Percentiles rank a stretch among this genome's conserved stretches.
These are phyloP conservation scores for Gavialis gangeticus DNA, from an alignment of 2,113 vertebrate species.

Conservation along the genomic window DNA sequence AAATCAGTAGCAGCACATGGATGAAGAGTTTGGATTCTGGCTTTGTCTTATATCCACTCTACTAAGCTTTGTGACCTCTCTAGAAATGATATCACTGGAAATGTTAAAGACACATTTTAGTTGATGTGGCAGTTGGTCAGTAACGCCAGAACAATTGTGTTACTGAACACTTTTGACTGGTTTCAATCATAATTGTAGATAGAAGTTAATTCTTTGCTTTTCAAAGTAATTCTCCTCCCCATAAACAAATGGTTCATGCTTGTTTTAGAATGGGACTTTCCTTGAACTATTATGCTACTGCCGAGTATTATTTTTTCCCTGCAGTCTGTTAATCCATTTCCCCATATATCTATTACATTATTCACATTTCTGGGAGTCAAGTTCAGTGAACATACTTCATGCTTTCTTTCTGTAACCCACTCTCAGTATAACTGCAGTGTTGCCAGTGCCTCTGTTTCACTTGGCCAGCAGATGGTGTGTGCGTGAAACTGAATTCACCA, in stretches of 20 bases:
- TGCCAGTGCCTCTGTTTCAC: neutral
- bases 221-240: neutral
- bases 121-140: neutral
- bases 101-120: rapidly evolving
- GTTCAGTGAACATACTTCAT: neutral
- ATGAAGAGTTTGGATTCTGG: neutral
- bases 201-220: neutral
- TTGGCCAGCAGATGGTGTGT: neutral
- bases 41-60: neutral
- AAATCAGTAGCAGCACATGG: neutral
- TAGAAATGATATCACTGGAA: rapidly evolving
- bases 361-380: neutral
- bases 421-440: neutral
- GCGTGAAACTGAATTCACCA: neutral
- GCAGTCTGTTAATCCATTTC: neutral
- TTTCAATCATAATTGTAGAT: neutral
- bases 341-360: neutral
- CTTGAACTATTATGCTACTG: neutral
- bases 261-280: neutral
- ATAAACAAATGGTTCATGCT: neutral
- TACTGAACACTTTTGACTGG: neutral
- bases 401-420: no score
- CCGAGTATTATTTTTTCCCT: neutral
- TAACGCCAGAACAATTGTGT: neutral
- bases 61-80: rapidly evolving